Evolutionary conservation across 2,113 vertebrate genomes (phyloP), one percentile per base, ranked within the genome.

Genomic region (Diphyllodes magnificus): DNA sequence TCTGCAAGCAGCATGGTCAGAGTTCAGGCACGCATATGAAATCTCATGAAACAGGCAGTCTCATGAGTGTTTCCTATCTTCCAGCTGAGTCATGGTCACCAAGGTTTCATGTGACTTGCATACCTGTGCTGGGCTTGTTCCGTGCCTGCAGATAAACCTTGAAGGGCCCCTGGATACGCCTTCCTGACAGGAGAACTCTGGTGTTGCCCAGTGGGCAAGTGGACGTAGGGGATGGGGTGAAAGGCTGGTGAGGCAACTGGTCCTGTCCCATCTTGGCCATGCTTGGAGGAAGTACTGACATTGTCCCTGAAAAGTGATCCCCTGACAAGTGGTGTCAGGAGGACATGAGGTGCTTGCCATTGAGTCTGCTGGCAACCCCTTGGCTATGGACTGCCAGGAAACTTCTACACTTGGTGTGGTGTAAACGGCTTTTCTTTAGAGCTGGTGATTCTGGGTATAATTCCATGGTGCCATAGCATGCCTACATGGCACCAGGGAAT

Each of bases 1-100:
- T 54, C 54, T 0, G 0, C 4, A 42, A 65, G 50, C 2, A 11
- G 35, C 1, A 0, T 12, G 28, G 35, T 75, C 81, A 70, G 75
- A 71, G 27, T 60, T 92, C 35, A n/a, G 47, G 45, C 35, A 49
- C 0, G 4, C 40, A 66, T 15, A 4, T 40, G 22, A 84, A 83
- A 70, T 79, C 27, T 64, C 75, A 71, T 27, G 25, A 65, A 92
- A 40, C 0, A 0, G 49, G 40, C 6, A 1, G 40, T 77, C 79
- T 77, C 0, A 0, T 56, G 35, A 65, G 37, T 3, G 4, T 61
- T 84, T 66, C 42, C 64, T 64, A 40, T 84, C 42, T 47, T 79
- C 24, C 42, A 84, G 54, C 66, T 69, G 92, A 76, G 30, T 92
- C 57, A 66, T 0, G 5, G 73, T 30, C 73, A 69, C 15, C 31